A percentile compares a stretch with the other conserved stretches of the same genome.
These are phyloP conservation scores for Mesochorus sp. DNA, from an alignment of 2,888 invertebrate genomes.

Conservation along the genomic window DNA sequence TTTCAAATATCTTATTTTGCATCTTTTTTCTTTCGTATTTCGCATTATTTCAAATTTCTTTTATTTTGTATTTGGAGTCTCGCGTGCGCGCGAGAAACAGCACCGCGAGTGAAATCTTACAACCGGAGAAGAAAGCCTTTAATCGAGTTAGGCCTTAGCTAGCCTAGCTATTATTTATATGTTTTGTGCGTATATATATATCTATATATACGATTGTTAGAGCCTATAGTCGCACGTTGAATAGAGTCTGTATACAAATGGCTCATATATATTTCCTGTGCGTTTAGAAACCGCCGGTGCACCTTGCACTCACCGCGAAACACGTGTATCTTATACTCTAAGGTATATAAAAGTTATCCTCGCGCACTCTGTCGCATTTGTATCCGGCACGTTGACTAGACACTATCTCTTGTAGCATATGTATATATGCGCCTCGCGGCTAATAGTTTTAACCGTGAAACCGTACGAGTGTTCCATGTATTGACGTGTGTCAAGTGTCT, in stretches of 20 bases:
- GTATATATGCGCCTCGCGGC: slow-evolving; percentile 21
- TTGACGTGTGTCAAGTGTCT: slow-evolving; percentile 28
- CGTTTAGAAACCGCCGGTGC: background rate
- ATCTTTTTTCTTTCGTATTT: too few relatives aligned
- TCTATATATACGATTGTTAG: background rate
- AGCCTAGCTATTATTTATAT: background rate
- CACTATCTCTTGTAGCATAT: slow-evolving; percentile 3
- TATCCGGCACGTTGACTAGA: slow-evolving; percentile 51
- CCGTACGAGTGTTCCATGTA: slow-evolving; percentile 58
- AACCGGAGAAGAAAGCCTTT: slow-evolving; percentile 59
- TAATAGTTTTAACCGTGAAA: slow-evolving; percentile 73
- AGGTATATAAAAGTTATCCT: slow-evolving; percentile 47
- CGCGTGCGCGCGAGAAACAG: slow-evolving; percentile 8
- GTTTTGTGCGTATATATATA: background rate
- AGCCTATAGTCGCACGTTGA: slow-evolving; percentile 11
- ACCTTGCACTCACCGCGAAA: slow-evolving; percentile 42
- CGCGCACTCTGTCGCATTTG: slow-evolving; percentile 26
- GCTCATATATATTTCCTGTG: background rate
- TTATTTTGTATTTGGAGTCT: slow-evolving; percentile 23
- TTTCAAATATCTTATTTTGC: too few relatives aligned
- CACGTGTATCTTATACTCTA: slow-evolving; percentile 43
- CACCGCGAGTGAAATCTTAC: slow-evolving; percentile 55
- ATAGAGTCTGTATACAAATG: slow-evolving; percentile 13
- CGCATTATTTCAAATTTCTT: too few relatives aligned
- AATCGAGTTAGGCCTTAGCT: slow-evolving; percentile 57